phyloP scores from a whole-genome alignment of 2,797 vertebrate species.

The Cynodonichthys magdalenae region DNA sequence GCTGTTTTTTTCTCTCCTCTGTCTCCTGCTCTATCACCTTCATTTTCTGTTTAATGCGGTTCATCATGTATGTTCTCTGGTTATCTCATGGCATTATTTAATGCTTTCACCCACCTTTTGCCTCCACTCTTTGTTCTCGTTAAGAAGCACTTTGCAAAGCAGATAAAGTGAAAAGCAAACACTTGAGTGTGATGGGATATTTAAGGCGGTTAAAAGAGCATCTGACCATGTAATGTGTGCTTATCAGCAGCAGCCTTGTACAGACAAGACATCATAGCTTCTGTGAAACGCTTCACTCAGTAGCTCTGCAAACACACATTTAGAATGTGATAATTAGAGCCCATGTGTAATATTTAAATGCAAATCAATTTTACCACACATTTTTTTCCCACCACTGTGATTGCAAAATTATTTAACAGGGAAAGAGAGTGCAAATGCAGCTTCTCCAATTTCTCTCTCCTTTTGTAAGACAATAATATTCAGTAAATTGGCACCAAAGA shows the following conservation, averaged over 20 bases:
- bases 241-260: conserved; percentile 50
- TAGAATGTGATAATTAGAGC: conserved; percentile 63
- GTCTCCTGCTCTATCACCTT: conserved; percentile 23
- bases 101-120: conserved; percentile 4
- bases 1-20: background rate
- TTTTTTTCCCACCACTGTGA: conserved; percentile 41
- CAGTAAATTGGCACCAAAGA: conserved; percentile 27
- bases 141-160: conserved; percentile 36
- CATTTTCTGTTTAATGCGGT: conserved; percentile 12
- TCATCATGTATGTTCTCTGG: conserved; percentile 23
- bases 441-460: conserved; percentile 14
- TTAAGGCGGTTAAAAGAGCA: conserved; percentile 23
- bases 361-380: conserved; percentile 64
- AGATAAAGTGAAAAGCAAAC: conserved; percentile 60
- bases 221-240: conserved; percentile 20
- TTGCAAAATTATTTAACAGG: conserved; percentile 36
- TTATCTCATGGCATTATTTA: conserved; percentile 11
- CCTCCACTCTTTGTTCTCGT: conserved; percentile 23
- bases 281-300: conserved; percentile 39
- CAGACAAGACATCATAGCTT: conserved; percentile 35
- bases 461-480: conserved; percentile 14
- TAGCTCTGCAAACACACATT: conserved; percentile 49
- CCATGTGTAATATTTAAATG: conserved; percentile 66
- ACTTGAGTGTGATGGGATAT: conserved; percentile 44
- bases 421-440: conserved; percentile 18